Evolutionary conservation across 2,888 invertebrate species (phyloP), one percentile per base, ranked within the genome.

Genomic region (Ophion costatus): DNA sequence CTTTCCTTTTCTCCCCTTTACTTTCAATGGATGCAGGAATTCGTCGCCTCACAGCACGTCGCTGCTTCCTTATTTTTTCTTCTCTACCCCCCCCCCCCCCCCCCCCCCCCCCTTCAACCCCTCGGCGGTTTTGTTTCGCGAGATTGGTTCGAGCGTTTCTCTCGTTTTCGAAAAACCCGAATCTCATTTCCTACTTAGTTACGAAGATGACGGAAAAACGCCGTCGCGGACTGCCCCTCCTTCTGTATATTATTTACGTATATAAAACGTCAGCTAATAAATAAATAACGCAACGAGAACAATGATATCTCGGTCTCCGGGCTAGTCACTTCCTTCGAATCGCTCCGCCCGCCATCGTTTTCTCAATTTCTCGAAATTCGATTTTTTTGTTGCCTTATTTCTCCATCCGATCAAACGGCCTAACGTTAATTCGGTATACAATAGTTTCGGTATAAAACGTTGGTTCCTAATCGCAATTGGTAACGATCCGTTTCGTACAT

Each of bases 201-300:
- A n/a, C 57, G 38, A 57, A 64, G 42, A 57, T 64, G 24, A 78
- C 75, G 78, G 75, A 66, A 20, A 78, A 66, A 38, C 61, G 67
- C 66, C 64, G 63, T 70, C 63, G 66, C 74, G 45, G n/a, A 29
- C 66, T 10, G 42, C 42, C 10, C 4, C 42, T 69, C 59, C 24
- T n/a, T 69, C 61, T 74, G 69, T 74, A 82, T 82, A 76, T 59
- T 83, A 83, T 74, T 78, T 66, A 77, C 76, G 82, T 80, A 85
- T 85, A 82, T 73, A 80, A 82, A 85, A 74, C 66, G 69, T 74
- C 80, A 87, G 88, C 89, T 92, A 92, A 91, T 88, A 89, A 92
- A 92, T 92, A 92, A 92, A 92, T 92, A 92, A 92, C 91, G 90
- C 88, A 90, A 91, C 90, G 91, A 89, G 89, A 91, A 38, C 91